A percentile compares a stretch with the other conserved stretches of the same genome.
Conservation (phyloP, 2,888 invertebrate species). For the Hoplodrina blanda region DNA sequence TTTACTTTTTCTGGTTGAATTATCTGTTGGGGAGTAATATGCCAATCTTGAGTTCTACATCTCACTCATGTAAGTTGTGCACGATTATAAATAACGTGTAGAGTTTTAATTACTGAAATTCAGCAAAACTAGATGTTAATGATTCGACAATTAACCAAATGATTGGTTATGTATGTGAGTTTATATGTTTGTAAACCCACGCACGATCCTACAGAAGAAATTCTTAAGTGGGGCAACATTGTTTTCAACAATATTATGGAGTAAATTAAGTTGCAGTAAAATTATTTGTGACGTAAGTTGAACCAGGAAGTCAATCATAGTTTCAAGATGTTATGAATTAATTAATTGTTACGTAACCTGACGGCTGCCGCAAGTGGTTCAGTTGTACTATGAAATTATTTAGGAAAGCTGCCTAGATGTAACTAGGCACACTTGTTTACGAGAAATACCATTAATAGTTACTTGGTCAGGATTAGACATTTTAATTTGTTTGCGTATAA, state of each 20-base stretch:
- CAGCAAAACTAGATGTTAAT: neutral
- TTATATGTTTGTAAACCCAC: too few species aligned
- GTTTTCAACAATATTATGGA: too few species aligned
- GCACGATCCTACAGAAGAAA: too few species aligned
- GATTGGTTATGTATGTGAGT: too few species aligned
- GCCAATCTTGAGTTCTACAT: neutral
- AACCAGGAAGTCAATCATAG: slow-evolving; percentile 10
- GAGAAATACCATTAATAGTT: neutral
- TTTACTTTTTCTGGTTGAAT: too few species aligned
- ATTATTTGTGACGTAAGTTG: neutral
- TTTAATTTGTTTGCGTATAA: too few species aligned
- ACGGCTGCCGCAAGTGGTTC: too few species aligned
- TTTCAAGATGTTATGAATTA: neutral
- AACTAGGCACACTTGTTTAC: neutral
- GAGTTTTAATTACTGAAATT: neutral
- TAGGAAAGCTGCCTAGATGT: neutral
- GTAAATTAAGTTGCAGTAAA: neutral
- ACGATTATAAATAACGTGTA: neutral
- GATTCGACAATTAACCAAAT: neutral
- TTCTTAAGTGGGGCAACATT: too few species aligned
- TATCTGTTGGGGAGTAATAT: neutral
- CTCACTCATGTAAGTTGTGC: neutral
- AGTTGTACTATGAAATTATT: slow-evolving; percentile 1
- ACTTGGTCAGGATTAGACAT: too few species aligned
- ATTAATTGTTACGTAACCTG: neutral